A percentile compares a stretch with the other conserved stretches of the same genome.
Conservation (phyloP, 2,888 invertebrate genomes). For the Rhynchonema sp. region DNA sequence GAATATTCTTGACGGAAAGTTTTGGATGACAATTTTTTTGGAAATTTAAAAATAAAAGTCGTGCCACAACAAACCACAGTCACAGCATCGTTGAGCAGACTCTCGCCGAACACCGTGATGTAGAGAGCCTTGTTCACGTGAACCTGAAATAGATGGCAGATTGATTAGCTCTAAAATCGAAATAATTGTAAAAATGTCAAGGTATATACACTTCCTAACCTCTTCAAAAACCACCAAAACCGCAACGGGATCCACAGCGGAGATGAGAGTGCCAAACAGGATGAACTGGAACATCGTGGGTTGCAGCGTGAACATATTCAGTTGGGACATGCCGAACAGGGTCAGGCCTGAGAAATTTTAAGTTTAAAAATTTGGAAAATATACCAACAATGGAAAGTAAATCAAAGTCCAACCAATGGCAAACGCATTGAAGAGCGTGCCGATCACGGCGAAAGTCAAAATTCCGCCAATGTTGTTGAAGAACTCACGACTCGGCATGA, state of each 20-base stretch:
- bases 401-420: slow-evolving; percentile 39
- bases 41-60: too few species aligned
- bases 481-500: slow-evolving; percentile 51
- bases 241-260: slow-evolving; percentile 26
- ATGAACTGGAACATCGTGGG: slow-evolving; percentile 15
- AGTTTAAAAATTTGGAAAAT: neutral
- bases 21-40: too few species aligned
- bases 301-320: neutral
- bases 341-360: neutral
- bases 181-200: neutral
- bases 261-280: slow-evolving; percentile 22
- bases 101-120: slow-evolving; percentile 91
- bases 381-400: too few species aligned
- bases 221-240: slow-evolving; percentile 25
- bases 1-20: too few species aligned
- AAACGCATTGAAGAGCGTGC: slow-evolving; percentile 79
- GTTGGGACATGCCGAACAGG: neutral
- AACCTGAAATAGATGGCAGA: slow-evolving; percentile 5
- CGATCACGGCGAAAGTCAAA: slow-evolving; percentile 64
- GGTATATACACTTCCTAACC: neutral
- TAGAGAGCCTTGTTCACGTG: slow-evolving; percentile 91
- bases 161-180: slow-evolving; percentile 4
- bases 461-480: slow-evolving; percentile 94
- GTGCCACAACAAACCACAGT: slow-evolving; percentile 56
- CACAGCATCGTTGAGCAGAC: slow-evolving; percentile 82